These are phyloP conservation scores for Macrochelys suwanniensis DNA, from an alignment of 2,797 vertebrate genomes.

Conservation along the genomic window DNA sequence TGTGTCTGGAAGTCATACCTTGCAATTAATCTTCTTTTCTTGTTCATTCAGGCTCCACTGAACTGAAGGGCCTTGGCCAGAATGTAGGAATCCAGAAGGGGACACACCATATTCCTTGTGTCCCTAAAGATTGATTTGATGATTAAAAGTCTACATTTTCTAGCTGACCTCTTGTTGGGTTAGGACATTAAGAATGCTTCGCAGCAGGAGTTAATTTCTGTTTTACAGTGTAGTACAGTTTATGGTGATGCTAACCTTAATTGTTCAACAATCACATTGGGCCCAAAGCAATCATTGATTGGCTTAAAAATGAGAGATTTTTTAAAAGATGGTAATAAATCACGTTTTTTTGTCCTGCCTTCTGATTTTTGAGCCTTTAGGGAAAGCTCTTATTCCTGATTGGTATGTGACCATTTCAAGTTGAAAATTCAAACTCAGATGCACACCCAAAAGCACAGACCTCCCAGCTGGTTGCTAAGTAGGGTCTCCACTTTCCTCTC, in stretches of 20 bases:
- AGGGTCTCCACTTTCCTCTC: neutral
- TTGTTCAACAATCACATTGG: neutral
- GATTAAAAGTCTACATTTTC: slow-evolving; percentile 63
- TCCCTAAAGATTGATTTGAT: slow-evolving; percentile 22
- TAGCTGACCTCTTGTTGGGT: neutral
- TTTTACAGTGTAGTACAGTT: neutral
- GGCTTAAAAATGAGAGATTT: neutral
- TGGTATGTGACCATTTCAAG: neutral
- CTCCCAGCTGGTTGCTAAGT: neutral
- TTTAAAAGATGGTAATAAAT: neutral
- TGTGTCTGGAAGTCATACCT: slow-evolving; percentile 64
- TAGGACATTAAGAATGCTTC: neutral
- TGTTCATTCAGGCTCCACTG: slow-evolving; percentile 47
- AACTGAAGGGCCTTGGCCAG: slow-evolving; percentile 45
- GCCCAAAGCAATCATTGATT: neutral
- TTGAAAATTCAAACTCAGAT: neutral
- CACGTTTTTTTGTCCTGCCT: neutral
- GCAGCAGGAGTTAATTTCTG: slow-evolving; percentile 1
- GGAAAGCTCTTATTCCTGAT: neutral
- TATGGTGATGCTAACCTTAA: neutral
- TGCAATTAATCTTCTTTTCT: slow-evolving; percentile 70
- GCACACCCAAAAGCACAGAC: rapidly evolving
- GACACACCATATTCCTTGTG: slow-evolving; percentile 23
- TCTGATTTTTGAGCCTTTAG: neutral
- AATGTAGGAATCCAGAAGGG: slow-evolving; percentile 49